Conservation (phyloP, 2,113 vertebrate genomes). For the Drymodes brunneopygia region DNA sequence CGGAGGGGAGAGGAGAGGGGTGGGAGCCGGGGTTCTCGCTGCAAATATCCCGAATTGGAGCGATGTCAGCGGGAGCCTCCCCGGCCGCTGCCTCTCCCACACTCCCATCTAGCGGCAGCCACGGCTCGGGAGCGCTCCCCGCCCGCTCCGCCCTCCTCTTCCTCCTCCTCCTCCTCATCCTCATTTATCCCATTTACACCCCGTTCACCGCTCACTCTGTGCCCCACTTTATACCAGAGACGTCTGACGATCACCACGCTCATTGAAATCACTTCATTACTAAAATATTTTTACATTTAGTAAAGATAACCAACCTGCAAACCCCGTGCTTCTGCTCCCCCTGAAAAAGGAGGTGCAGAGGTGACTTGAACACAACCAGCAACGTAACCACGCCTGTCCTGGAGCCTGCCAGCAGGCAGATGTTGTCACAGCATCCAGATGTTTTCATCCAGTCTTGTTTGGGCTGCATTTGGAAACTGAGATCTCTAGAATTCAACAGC, state of each 20-base stretch:
- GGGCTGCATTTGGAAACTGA: not conserved
- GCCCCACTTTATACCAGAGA: not conserved
- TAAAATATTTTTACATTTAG: not conserved
- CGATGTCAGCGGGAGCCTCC: fast-evolving
- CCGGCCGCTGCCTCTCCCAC: not conserved
- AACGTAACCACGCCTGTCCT: not conserved
- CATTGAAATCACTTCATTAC: not conserved
- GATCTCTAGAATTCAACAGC: not conserved
- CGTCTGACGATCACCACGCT: fast-evolving
- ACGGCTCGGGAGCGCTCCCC: not conserved
- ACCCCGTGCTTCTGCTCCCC: not conserved
- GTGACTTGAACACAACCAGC: not conserved
- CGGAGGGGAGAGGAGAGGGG: not conserved
- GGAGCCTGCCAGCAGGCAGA: constrained; percentile 14
- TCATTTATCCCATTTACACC: not conserved
- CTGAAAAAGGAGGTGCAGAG: not conserved
- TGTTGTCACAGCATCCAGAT: not conserved
- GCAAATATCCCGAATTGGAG: fast-evolving
- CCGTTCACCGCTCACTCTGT: fast-evolving
- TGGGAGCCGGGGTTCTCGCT: not conserved
- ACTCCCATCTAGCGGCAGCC: not conserved
- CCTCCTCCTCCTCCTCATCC: not conserved
- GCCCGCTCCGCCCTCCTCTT: not conserved
- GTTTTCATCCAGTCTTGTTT: not conserved
- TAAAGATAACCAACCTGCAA: not conserved